Conservation (phyloP, 2,888 invertebrate genomes). For the Coelopa pilipes region DNA sequence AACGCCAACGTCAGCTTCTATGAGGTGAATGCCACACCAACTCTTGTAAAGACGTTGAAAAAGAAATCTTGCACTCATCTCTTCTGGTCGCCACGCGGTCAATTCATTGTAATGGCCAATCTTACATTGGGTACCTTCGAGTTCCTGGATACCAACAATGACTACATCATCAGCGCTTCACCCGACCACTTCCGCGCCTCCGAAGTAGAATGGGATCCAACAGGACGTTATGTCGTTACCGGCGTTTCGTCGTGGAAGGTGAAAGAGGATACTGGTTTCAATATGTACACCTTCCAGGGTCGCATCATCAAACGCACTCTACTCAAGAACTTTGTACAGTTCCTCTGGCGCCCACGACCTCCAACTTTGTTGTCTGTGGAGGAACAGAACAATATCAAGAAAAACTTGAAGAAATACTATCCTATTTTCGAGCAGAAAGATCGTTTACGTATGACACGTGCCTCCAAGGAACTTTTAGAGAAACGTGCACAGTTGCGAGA, state of each 20-base stretch:
- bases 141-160: slow-evolving; percentile 92
- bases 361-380: slow-evolving; percentile 83
- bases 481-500: slow-evolving; percentile 89
- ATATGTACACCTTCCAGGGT: slow-evolving; percentile 98
- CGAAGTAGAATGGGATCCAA: slow-evolving; percentile 99
- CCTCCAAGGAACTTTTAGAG: slow-evolving; percentile 94
- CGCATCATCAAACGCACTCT: slow-evolving; percentile 80
- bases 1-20: slow-evolving; percentile 91
- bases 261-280: slow-evolving; percentile 92
- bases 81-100: slow-evolving; percentile 96
- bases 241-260: slow-evolving; percentile 96
- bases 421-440: slow-evolving; percentile 97
- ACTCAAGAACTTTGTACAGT: slow-evolving; percentile 92
- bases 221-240: slow-evolving; percentile 95
- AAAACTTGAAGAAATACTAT: slow-evolving; percentile 97
- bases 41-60: slow-evolving; percentile 86
- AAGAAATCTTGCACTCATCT: slow-evolving; percentile 90
- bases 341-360: slow-evolving; percentile 96
- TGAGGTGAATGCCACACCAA: slow-evolving; percentile 89
- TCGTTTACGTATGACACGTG: slow-evolving; percentile 89
- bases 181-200: slow-evolving; percentile 93
- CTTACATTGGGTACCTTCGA: slow-evolving; percentile 89
- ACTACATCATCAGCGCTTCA: slow-evolving; percentile 94
- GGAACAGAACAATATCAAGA: slow-evolving; percentile 94
- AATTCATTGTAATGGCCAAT: slow-evolving; percentile 94